phyloP scores from a whole-genome alignment of 2,797 vertebrate genomes.

The Neostethus bicornis region DNA sequence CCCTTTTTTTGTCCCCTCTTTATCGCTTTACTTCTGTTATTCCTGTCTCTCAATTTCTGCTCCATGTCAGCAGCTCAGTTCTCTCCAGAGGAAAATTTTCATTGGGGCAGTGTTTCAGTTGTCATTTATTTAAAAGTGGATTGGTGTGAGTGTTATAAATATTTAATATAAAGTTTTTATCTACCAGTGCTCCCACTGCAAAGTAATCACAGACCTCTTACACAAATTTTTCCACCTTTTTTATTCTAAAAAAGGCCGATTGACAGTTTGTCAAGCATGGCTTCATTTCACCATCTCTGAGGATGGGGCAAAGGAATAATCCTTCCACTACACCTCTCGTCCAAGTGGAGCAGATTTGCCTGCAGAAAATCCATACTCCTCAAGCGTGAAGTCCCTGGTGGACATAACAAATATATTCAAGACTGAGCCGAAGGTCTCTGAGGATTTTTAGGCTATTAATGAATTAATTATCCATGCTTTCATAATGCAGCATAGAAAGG shows the following conservation, averaged over 20 bases:
- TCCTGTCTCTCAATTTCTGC: slow-evolving; percentile 28
- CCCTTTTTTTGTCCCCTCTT: slow-evolving; percentile 13
- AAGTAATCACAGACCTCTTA: slow-evolving; percentile 48
- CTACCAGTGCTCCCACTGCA: slow-evolving; percentile 58
- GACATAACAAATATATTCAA: slow-evolving; percentile 39
- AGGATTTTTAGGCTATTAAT: slow-evolving; percentile 61
- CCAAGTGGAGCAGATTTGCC: slow-evolving; percentile 19
- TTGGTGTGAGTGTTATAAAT: slow-evolving; percentile 71
- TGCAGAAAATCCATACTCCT: slow-evolving; percentile 19
- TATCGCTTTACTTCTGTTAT: slow-evolving; percentile 24
- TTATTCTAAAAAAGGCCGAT: slow-evolving; percentile 52
- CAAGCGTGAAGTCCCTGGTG: slow-evolving; percentile 45
- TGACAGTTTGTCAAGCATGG: slow-evolving; percentile 43
- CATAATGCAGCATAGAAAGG: slow-evolving; percentile 41
- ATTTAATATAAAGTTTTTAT: slow-evolving; percentile 73
- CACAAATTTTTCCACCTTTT: slow-evolving; percentile 20
- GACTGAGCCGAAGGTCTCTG: slow-evolving; percentile 34
- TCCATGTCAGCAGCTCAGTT: slow-evolving; percentile 27
- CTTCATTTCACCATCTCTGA: slow-evolving; percentile 61
- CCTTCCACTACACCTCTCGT: slow-evolving; percentile 9
- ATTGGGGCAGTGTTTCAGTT: slow-evolving; percentile 65
- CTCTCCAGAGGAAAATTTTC: slow-evolving; percentile 72
- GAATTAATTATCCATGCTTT: slow-evolving; percentile 61
- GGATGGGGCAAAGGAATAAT: slow-evolving; percentile 39
- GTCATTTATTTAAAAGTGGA: slow-evolving; percentile 58